Conservation (phyloP, 2,888 invertebrate species). For the Hydrotaea cyrtoneurina region DNA sequence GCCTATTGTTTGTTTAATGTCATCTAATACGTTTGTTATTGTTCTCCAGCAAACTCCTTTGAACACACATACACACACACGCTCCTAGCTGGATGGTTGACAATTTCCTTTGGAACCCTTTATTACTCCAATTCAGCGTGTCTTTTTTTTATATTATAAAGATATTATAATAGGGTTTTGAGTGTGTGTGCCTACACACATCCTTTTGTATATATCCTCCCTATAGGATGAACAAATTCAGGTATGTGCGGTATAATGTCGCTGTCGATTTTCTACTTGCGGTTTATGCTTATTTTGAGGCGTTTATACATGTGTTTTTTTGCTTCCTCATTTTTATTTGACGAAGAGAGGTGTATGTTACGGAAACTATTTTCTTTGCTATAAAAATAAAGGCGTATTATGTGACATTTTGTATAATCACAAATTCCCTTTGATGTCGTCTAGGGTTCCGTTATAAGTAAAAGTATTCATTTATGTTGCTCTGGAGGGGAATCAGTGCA, state of each 20-base stretch:
- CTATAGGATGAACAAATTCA: neutral
- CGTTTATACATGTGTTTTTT: constrained; percentile 54
- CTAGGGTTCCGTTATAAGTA: neutral
- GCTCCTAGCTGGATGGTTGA: constrained; percentile 48
- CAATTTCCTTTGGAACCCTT: constrained; percentile 62
- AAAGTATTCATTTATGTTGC: neutral
- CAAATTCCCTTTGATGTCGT: neutral
- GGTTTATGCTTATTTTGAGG: constrained; percentile 37
- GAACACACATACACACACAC: neutral
- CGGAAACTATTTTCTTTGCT: constrained; percentile 47
- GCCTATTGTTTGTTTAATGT: constrained; percentile 63
- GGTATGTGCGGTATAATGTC: constrained; percentile 31
- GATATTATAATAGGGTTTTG: constrained; percentile 36
- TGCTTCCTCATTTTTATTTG: neutral
- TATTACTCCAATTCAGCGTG: neutral
- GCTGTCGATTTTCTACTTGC: constrained; percentile 33
- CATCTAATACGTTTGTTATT: constrained; percentile 64
- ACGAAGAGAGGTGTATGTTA: constrained; percentile 42
- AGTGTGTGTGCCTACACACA: neutral
- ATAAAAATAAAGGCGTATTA: constrained; percentile 44
- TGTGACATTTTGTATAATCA: constrained; percentile 49
- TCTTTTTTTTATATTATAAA: neutral
- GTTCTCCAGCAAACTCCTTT: neutral
- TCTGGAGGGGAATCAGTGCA: neutral
- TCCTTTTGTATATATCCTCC: no score